Base-by-base conservation (phyloP, 2,888 invertebrate genomes). In the Pantelozetes paolii region DNA sequence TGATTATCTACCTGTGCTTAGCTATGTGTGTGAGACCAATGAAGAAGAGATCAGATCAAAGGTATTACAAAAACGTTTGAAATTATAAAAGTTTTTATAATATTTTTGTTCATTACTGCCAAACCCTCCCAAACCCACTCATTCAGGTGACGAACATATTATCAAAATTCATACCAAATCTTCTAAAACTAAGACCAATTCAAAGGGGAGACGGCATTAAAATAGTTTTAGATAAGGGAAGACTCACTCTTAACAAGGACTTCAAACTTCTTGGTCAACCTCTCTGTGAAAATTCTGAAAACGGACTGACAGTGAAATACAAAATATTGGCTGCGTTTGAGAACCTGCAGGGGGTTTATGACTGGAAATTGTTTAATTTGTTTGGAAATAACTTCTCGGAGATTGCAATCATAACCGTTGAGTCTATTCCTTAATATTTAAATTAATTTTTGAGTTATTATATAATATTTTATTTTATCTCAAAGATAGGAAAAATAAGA, bases 231-330 rank as follows among this genome's bases (percentile, higher is more conserved):
- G 32, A 36, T 20, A 64, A 64, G 6, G 64, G 64, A 64, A 64
- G 11, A 20, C 36, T 64, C 9, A 36, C 64, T 6, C n/a, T 64
- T 1, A 64, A 64, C 36, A 64, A 32, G 15, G 36, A 64, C n/a
- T 64, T 64, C 64, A 64, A 64, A 36, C 32, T 64, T 18, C 5
- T 64, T 6, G 64, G 36, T 64, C 64, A 64, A 40, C 64, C 64
- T 1, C 6, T 64, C 5, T 64, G 64, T 11, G 13, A 36, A n/a
- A 15, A 36, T n/a, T n/a, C n/a, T n/a, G 2, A 36, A 5, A 36
- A 64, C 18, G 64, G 36, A 15, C 11, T 36, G 20, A n/a, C 5
- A 11, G 20, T 36, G 3, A 32, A 64, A 36, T 64, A 64, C 11
- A 57, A 23, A 26, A 3, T 57, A 5, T 5, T 57, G 23, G 57